Conservation (phyloP, 2,113 vertebrate species). For the Athene cunicularia region DNA sequence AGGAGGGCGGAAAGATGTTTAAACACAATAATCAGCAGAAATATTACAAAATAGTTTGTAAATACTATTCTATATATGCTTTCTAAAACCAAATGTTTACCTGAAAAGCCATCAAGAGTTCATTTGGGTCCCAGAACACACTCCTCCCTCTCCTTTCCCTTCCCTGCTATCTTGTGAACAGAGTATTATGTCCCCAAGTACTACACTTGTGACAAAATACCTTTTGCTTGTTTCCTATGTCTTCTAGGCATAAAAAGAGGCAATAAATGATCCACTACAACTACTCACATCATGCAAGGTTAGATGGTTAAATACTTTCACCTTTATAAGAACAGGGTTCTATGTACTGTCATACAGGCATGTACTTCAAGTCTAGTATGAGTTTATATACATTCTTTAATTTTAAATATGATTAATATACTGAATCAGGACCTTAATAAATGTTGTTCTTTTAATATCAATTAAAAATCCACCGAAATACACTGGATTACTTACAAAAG, state of each 20-base stretch:
- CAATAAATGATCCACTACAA: not conserved
- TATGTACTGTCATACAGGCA: not conserved
- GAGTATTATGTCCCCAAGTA: not conserved
- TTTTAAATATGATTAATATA: not conserved
- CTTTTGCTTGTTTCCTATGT: not conserved
- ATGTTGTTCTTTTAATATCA: not conserved
- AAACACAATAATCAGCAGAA: not conserved
- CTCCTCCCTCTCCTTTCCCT: not conserved
- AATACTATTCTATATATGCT: not conserved
- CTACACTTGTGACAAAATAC: not conserved
- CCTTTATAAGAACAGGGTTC: not conserved
- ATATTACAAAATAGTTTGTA: not conserved
- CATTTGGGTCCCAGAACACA: not conserved
- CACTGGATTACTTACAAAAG: not conserved
- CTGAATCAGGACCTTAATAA: not conserved
- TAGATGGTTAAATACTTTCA: not conserved
- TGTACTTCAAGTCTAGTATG: not conserved
- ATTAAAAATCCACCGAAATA: not conserved
- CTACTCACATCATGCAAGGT: not conserved
- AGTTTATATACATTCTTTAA: not conserved
- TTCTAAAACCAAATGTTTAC: not conserved
- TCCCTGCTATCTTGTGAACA: not conserved
- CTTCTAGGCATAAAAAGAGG: not conserved
- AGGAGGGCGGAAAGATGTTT: not conserved
- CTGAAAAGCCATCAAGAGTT: not conserved